These are phyloP conservation scores for Choristoneura rosaceana DNA, from an alignment of 2,888 invertebrate species.

Conservation along the genomic window DNA sequence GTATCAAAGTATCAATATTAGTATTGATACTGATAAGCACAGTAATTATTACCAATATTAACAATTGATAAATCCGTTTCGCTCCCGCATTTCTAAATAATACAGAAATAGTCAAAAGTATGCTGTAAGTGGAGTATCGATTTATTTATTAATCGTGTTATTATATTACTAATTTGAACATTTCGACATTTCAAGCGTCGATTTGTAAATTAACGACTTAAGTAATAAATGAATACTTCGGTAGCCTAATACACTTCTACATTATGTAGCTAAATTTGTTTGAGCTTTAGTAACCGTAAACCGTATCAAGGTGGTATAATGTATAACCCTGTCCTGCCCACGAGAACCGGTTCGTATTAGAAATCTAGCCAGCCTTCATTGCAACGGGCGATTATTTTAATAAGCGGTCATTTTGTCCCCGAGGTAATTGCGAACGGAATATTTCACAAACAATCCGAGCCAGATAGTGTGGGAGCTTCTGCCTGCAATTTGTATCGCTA, in stretches of 20 bases:
- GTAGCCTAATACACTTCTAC: neutral
- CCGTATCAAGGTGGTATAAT: slow-evolving; percentile 30
- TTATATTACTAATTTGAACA: too few relatives aligned
- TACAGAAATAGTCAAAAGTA: too few relatives aligned
- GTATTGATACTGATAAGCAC: too few relatives aligned
- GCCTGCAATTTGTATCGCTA: slow-evolving; percentile 23
- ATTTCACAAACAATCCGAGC: slow-evolving; percentile 47
- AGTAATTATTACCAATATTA: too few relatives aligned
- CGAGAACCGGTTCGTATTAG: slow-evolving; percentile 53
- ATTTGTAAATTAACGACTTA: too few relatives aligned
- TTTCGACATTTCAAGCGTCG: too few relatives aligned
- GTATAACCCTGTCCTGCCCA: slow-evolving; percentile 26
- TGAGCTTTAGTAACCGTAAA: slow-evolving; percentile 30
- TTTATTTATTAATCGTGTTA: too few relatives aligned
- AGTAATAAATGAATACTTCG: too few relatives aligned
- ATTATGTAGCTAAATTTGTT: neutral
- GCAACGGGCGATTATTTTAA: slow-evolving; percentile 71
- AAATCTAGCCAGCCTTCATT: slow-evolving; percentile 62
- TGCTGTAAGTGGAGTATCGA: too few relatives aligned
- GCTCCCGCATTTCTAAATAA: too few relatives aligned
- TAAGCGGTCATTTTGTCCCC: slow-evolving; percentile 73
- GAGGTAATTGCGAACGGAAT: slow-evolving; percentile 63
- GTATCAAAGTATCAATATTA: too few relatives aligned
- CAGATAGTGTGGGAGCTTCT: slow-evolving; percentile 30
- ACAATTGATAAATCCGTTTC: too few relatives aligned